These are phyloP conservation scores for Coelopa frigida DNA, from an alignment of 1,140 invertebrate species.

Conservation along the genomic window DNA sequence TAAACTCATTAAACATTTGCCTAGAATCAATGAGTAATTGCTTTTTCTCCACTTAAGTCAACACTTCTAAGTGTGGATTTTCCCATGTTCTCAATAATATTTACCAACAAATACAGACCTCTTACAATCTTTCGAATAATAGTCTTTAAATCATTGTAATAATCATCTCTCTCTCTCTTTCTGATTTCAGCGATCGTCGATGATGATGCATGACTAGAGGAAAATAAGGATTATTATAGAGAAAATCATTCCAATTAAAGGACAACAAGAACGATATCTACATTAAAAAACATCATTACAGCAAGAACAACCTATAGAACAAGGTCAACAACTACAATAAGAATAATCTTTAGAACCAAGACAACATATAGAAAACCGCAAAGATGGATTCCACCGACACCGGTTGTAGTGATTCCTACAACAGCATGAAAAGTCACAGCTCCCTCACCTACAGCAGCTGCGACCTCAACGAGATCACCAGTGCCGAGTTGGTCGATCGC, in stretches of 20 bases:
- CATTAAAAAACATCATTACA: neutral
- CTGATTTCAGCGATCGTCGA: too few species aligned
- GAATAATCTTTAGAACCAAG: neutral
- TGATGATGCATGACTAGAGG: neutral
- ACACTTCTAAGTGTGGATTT: too few species aligned
- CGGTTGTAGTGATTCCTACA: conserved; percentile 14
- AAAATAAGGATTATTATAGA: neutral
- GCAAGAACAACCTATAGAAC: neutral
- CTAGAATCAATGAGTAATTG: too few species aligned
- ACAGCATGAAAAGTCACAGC: conserved; percentile 19
- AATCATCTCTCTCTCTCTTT: too few species aligned
- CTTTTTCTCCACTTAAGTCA: too few species aligned
- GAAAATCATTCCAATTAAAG: neutral
- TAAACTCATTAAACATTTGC: too few species aligned
- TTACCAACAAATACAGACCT: too few species aligned
- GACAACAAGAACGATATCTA: neutral
- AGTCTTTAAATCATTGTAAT: too few species aligned
- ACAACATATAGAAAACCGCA: neutral
- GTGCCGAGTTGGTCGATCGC: conserved; percentile 24
- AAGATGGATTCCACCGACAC: conserved; percentile 16
- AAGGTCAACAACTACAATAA: neutral
- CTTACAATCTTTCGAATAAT: too few species aligned
- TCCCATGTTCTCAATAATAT: too few species aligned
- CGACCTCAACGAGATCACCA: conserved; percentile 34
- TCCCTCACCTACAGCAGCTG: conserved; percentile 35